These are phyloP conservation scores for Neocrepidodera transversa DNA, from an alignment of 2,888 invertebrate genomes.

Conservation along the genomic window DNA sequence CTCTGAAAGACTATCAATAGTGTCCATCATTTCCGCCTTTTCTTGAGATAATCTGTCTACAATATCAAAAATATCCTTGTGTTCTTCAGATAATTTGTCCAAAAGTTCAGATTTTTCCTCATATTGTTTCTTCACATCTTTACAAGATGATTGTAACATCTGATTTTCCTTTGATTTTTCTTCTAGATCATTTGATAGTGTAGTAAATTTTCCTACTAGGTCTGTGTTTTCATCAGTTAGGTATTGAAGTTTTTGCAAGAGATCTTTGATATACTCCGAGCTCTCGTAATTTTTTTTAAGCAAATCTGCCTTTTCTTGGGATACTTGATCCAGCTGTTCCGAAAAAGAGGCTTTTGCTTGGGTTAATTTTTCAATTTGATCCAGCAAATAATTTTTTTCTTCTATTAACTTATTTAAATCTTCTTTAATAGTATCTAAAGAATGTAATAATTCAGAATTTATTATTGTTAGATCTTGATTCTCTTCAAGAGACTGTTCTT, in stretches of 20 bases:
- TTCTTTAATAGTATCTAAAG: neutral
- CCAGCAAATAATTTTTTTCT: conserved; percentile 31
- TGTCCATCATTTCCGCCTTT: conserved; percentile 31
- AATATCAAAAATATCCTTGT: conserved; percentile 36
- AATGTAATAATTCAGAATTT: neutral
- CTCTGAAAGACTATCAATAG: conserved; percentile 24
- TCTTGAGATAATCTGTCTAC: conserved; percentile 38
- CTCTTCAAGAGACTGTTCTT: conserved; percentile 16
- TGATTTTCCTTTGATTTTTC: conserved; percentile 29
- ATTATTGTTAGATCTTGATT: conserved; percentile 15
- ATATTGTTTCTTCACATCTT: conserved; percentile 19
- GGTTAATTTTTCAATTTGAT: conserved; percentile 32
- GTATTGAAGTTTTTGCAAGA: conserved; percentile 18
- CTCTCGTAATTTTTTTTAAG: conserved; percentile 29
- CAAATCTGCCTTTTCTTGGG: conserved; percentile 31
- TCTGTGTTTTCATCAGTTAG: conserved; percentile 28
- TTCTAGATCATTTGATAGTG: conserved; percentile 24
- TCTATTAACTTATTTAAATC: conserved; percentile 9
- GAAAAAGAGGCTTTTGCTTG: conserved; percentile 36
- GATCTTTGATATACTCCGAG: conserved; percentile 28
- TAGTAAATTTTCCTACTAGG: conserved; percentile 16
- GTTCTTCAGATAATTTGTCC: conserved; percentile 32
- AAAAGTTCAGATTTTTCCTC: conserved; percentile 30
- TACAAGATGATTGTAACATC: conserved; percentile 22
- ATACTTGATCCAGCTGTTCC: conserved; percentile 35